These are phyloP conservation scores for Caenorhabditis sp. DNA, from an alignment of 2,888 invertebrate species.

Conservation along the genomic window DNA sequence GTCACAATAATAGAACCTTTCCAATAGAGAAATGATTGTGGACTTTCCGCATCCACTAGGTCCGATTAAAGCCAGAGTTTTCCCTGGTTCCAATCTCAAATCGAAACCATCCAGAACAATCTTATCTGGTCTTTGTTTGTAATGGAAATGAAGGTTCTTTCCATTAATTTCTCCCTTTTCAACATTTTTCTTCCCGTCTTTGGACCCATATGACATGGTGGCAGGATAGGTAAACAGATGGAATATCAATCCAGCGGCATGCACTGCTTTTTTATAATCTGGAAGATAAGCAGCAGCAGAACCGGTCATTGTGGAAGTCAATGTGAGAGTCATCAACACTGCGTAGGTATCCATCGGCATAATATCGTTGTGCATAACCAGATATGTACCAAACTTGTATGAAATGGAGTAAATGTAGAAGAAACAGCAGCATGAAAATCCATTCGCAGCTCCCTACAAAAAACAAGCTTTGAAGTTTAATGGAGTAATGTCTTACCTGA, in stretches of 20 bases:
- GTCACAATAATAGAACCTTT: slow-evolving; percentile 90
- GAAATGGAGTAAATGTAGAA: slow-evolving; percentile 85
- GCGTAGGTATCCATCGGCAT: slow-evolving; percentile 83
- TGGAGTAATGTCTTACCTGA: slow-evolving; percentile 64
- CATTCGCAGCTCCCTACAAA: slow-evolving; percentile 67
- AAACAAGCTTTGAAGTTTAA: neutral
- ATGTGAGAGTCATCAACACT: slow-evolving; percentile 83
- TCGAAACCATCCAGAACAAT: slow-evolving; percentile 75
- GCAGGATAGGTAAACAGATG: slow-evolving; percentile 59
- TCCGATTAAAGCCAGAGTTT: slow-evolving; percentile 84
- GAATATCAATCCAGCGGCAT: slow-evolving; percentile 83
- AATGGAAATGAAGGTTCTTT: slow-evolving; percentile 74
- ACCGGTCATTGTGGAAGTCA: slow-evolving; percentile 25
- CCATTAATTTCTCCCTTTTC: slow-evolving; percentile 82
- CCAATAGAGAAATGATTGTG: slow-evolving; percentile 85
- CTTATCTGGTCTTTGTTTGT: slow-evolving; percentile 79
- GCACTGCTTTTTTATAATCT: slow-evolving; percentile 83
- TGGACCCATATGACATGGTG: neutral
- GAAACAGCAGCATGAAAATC: slow-evolving; percentile 84
- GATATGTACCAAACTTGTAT: slow-evolving; percentile 84
- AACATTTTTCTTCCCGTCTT: slow-evolving; percentile 71
- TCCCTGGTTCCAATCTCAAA: slow-evolving; percentile 84
- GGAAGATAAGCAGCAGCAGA: slow-evolving; percentile 83
- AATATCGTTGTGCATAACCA: slow-evolving; percentile 78
- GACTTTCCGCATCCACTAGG: slow-evolving; percentile 84